Evolutionary conservation across 2,113 vertebrate species (phyloP).

Genomic region (Malurus melanocephalus): DNA sequence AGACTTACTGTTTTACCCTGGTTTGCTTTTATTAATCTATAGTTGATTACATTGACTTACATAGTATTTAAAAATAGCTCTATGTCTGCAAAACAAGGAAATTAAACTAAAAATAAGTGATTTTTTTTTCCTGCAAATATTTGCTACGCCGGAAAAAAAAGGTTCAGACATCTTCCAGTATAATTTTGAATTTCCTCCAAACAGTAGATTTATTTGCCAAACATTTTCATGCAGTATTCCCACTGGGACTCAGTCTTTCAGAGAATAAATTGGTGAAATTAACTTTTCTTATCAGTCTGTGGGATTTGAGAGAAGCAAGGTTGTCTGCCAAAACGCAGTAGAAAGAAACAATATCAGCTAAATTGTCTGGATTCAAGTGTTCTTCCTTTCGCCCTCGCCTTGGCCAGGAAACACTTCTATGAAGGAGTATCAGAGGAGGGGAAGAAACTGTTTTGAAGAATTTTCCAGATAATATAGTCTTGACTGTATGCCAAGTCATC

Average conservation of each 20-base stretch:
- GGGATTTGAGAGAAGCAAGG: constrained; percentile 43
- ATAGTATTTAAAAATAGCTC: constrained; percentile 23
- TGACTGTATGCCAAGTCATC: background rate
- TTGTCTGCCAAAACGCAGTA: constrained; percentile 39
- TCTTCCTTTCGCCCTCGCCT: background rate
- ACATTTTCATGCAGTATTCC: constrained; percentile 50
- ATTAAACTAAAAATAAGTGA: constrained; percentile 55
- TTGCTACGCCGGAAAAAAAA: constrained; percentile 23
- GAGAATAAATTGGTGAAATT: constrained; percentile 64
- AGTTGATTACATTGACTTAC: background rate
- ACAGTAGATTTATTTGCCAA: constrained; percentile 69
- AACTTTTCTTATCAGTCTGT: constrained; percentile 66
- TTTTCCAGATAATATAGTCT: background rate
- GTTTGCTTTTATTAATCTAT: constrained; percentile 24
- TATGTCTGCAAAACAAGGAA: constrained; percentile 48
- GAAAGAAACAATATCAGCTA: constrained; percentile 50
- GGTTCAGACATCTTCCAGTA: constrained; percentile 49
- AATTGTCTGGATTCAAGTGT: constrained; percentile 25
- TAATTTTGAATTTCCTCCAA: constrained; percentile 64
- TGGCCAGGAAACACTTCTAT: constrained; percentile 27
- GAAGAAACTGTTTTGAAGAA: constrained; percentile 25
- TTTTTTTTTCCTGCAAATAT: constrained; percentile 45
- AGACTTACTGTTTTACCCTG: background rate
- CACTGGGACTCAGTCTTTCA: constrained; percentile 38
- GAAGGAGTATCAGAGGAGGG: background rate